Evolutionary conservation across 1,140 invertebrate genomes (phyloP), one percentile per base, ranked within the genome.

Genomic region (Oryctes rhinoceros): DNA sequence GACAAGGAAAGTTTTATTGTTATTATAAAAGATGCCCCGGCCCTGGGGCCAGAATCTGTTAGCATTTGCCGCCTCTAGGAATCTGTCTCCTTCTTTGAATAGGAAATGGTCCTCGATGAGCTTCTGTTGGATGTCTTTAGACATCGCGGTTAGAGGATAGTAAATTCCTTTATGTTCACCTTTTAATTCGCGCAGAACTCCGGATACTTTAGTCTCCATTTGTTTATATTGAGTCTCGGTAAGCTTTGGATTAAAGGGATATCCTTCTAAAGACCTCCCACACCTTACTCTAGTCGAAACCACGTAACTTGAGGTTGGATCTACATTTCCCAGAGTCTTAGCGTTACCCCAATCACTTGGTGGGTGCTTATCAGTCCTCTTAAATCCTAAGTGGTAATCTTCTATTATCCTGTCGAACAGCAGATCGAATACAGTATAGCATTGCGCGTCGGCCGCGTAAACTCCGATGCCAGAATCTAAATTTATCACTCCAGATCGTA

Each of bases 351-450:
- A 96, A 86, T 95, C 90, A 4, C 88, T 84, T 4, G 89, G 82
- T 0, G 93, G 93, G 85, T 95, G 94, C 79, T 91, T 89, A 83
- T 91, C 90, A 1, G 89, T 89, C 37, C 90, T 87, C 78, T 90
- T 90, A 85, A 94, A 92, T 71, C 91, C 91, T 5, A 84, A 88
- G 84, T 96, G 94, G 85, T 95, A 95, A 79, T 95, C 93, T 81
- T 93, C 90, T 84, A 96, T 95, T 84, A 96, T 91, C 10, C 93
- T 93, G 86, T 95, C 91, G 84, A 96, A 96, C 10, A 96, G 86
- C 62, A 90, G 89, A 11, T 87, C 87, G 84, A 95, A 96, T 1
- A 92, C 86, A 48, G 89, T 89, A 87, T 96, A 96, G 3, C 92
- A 88, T 75, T 95, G 91, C 0, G 92, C 89, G 88, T 96, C 94